Percentiles rank a stretch among this genome's conserved stretches.
Evolutionary conservation across 2,888 invertebrate genomes (phyloP).

Genomic region (Coelinius sp.): DNA sequence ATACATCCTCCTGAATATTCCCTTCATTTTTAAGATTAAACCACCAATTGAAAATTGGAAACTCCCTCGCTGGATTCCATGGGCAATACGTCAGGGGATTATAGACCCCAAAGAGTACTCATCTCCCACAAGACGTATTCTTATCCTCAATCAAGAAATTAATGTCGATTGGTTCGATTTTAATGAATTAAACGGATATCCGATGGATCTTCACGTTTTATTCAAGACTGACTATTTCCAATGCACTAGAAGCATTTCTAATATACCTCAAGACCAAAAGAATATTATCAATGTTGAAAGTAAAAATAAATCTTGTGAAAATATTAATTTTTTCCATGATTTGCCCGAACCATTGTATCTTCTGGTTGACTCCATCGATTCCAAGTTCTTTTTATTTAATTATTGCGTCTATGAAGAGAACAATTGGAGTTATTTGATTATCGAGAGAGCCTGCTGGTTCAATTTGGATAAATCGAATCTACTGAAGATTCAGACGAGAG

Average conservation of each 20-base stretch:
- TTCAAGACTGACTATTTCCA: conserved; percentile 54
- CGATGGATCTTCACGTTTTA: conserved; percentile 51
- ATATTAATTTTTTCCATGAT: conserved; percentile 36
- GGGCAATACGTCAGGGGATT: conserved; percentile 67
- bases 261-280: background rate
- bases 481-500: conserved; percentile 34
- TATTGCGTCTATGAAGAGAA: conserved; percentile 41
- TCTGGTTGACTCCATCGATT: conserved; percentile 52
- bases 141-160: conserved; percentile 11
- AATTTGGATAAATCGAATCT: conserved; percentile 16
- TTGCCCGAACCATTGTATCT: conserved; percentile 56
- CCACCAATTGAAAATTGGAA: conserved; percentile 69
- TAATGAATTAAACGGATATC: conserved; percentile 49
- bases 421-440: conserved; percentile 40
- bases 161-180: conserved; percentile 54
- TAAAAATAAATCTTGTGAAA: conserved; percentile 26
- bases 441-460: conserved; percentile 52
- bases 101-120: conserved; percentile 54
- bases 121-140: conserved; percentile 53
- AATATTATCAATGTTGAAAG: background rate
- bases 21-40: conserved; percentile 47
- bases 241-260: conserved; percentile 43
- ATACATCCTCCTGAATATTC: background rate
- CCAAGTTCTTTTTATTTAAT: conserved; percentile 53
- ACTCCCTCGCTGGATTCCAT: conserved; percentile 70